Conservation (phyloP, 2,888 invertebrate species). For the Lottia scabra region DNA sequence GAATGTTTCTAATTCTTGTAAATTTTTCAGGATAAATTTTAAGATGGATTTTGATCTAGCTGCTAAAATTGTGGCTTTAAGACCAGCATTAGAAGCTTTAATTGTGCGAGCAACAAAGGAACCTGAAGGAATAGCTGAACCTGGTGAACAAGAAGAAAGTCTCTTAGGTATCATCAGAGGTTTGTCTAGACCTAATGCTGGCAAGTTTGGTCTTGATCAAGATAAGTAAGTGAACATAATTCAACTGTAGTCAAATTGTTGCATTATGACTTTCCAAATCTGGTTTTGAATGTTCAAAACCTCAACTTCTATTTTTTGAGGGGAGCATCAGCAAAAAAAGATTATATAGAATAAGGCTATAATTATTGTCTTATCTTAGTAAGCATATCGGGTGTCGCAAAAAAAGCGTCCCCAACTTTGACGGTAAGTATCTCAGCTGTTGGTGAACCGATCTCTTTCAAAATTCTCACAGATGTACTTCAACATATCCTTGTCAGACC, state of each 20-base stretch:
- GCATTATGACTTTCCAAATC: neutral
- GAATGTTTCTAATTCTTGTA: neutral
- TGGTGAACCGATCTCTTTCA: no score
- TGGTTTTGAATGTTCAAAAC: no score
- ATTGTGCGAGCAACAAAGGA: slow-evolving; percentile 83
- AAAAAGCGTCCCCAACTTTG: no score
- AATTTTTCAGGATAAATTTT: slow-evolving; percentile 78
- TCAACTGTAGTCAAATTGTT: neutral
- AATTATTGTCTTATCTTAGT: no score
- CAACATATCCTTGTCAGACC: no score
- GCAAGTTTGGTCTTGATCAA: slow-evolving; percentile 44
- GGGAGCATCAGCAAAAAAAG: no score
- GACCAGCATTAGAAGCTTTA: slow-evolving; percentile 89
- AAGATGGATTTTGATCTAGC: slow-evolving; percentile 85
- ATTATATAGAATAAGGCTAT: no score
- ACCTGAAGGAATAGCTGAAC: slow-evolving; percentile 81
- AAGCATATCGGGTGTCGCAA: no score
- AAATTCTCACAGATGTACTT: no score
- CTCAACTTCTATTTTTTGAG: no score
- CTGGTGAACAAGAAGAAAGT: slow-evolving; percentile 75
- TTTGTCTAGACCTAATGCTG: slow-evolving; percentile 83
- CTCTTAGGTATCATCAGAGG: slow-evolving; percentile 80
- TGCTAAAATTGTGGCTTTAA: slow-evolving; percentile 84
- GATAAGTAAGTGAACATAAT: slow-evolving; percentile 27
- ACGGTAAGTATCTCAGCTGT: no score